These are phyloP conservation scores for Athalia rosae DNA, from an alignment of 2,888 invertebrate genomes.

Conservation along the genomic window DNA sequence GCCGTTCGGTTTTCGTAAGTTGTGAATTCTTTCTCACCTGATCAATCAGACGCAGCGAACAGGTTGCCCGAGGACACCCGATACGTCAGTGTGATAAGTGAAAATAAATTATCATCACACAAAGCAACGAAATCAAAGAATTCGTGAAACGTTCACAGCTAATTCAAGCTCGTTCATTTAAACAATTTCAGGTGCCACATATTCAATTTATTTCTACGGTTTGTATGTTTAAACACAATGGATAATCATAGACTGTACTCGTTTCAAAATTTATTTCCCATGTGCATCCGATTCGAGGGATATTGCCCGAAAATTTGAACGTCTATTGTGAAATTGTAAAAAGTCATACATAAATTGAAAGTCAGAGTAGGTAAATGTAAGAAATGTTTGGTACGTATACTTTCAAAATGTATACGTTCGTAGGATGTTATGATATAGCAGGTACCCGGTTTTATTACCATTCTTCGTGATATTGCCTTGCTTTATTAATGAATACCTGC, in stretches of 20 bases:
- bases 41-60: not conserved
- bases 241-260: no score
- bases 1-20: constrained; percentile 3
- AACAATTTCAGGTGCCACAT: no score
- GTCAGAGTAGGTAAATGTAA: not conserved
- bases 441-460: constrained; percentile 1
- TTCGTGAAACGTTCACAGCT: no score
- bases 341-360: not conserved
- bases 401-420: not conserved
- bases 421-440: constrained; percentile 16
- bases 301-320: not conserved
- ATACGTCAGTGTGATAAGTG: not conserved
- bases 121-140: not conserved
- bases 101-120: not conserved
- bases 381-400: constrained; percentile 1
- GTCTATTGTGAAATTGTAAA: not conserved
- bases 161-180: no score
- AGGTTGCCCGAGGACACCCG: not conserved
- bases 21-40: constrained; percentile 13
- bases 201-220: no score
- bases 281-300: no score
- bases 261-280: no score
- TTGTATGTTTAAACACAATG: no score
- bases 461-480: constrained; percentile 9
- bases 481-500: constrained; percentile 1